Percentiles rank a stretch among this genome's conserved stretches.
Evolutionary conservation across 2,797 vertebrate genomes (phyloP).

Genomic region (Tangara arthus): DNA sequence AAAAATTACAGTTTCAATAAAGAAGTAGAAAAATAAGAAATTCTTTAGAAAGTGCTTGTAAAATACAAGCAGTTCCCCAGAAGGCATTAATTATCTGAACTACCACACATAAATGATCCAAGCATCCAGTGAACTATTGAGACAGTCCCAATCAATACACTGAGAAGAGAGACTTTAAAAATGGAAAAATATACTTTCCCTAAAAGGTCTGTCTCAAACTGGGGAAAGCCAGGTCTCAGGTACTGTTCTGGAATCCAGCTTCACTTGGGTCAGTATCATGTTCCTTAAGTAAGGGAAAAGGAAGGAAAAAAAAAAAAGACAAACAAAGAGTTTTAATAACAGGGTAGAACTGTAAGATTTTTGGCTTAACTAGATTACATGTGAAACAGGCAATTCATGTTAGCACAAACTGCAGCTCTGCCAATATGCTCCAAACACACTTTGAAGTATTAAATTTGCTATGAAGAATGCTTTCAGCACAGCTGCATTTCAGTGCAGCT

Average conservation of each 20-base stretch:
- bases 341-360: not conserved
- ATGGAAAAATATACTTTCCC: not conserved
- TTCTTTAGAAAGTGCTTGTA: conserved; percentile 18
- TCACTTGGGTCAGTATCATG: conserved; percentile 84
- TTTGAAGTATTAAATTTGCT: not conserved
- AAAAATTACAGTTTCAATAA: conserved; percentile 58
- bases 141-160: not conserved
- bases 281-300: conserved; percentile 75
- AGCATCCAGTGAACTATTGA: not conserved
- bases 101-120: not conserved
- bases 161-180: not conserved
- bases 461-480: not conserved
- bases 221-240: conserved; percentile 34
- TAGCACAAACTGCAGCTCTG: not conserved
- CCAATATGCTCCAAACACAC: not conserved
- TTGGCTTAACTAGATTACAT: not conserved
- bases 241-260: conserved; percentile 71
- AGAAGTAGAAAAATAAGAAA: conserved; percentile 62
- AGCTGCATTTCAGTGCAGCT: not conserved
- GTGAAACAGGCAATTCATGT: not conserved
- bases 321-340: not conserved
- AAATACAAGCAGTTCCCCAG: not conserved
- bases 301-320: not conserved
- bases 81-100: conserved; percentile 14
- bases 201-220: not conserved